Conservation (phyloP, 1,140 invertebrate genomes). For the Lucilia sericata region DNA sequence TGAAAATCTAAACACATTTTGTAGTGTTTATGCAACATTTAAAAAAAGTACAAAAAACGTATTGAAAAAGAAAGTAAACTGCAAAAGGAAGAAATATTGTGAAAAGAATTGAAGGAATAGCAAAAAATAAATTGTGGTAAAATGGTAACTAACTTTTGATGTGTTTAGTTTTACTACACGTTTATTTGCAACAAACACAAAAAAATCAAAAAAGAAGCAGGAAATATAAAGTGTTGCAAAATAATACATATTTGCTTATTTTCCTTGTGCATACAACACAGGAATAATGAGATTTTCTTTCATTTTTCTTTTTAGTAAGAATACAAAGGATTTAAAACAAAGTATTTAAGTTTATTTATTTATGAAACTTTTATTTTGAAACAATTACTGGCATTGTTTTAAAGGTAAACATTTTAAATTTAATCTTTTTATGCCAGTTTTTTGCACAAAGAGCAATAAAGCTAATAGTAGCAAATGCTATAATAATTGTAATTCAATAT, state of each 20-base stretch:
- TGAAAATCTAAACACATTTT: conserved; percentile 12
- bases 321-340: no score
- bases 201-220: background rate
- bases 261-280: no score
- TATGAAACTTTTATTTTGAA: no score
- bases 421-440: background rate
- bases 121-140: background rate
- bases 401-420: no score
- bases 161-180: background rate
- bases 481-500: no score
- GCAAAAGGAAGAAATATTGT: background rate
- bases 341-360: no score
- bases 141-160: conserved; percentile 11
- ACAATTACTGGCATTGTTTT: no score
- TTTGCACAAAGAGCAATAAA: background rate
- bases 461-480: no score
- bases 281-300: no score
- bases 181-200: background rate
- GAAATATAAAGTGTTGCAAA: background rate
- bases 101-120: background rate
- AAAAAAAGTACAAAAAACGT: background rate
- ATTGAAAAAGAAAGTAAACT: background rate
- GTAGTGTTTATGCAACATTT: background rate
- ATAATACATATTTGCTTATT: no score
- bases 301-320: no score